A percentile compares a stretch with the other conserved stretches of the same genome.
Conservation (phyloP, 2,888 invertebrate genomes). For the Desoria tigrina region DNA sequence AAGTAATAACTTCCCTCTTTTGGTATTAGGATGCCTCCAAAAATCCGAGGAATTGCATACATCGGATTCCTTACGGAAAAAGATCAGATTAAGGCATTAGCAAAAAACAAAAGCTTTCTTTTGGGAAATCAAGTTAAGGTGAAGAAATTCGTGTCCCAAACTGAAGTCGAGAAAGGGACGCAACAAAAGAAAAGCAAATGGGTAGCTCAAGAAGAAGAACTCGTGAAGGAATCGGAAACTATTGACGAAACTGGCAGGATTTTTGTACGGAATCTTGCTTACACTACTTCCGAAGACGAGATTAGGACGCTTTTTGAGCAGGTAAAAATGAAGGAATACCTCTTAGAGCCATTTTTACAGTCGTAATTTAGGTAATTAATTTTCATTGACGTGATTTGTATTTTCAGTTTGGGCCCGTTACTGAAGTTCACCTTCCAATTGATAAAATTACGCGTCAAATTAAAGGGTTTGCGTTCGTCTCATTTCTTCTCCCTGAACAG, state of each 20-base stretch:
- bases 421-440: conserved; percentile 85
- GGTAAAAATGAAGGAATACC: conserved; percentile 25
- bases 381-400: too few relatives aligned
- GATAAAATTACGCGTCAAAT: conserved; percentile 72
- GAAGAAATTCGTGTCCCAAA: conserved; percentile 53
- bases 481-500: conserved; percentile 92
- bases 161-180: conserved; percentile 59
- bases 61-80: conserved; percentile 85
- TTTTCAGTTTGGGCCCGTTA: conserved; percentile 67
- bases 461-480: conserved; percentile 86
- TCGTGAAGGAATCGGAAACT: conserved; percentile 70
- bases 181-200: conserved; percentile 61
- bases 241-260: conserved; percentile 89
- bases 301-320: conserved; percentile 75
- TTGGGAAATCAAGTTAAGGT: conserved; percentile 66
- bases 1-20: too few relatives aligned
- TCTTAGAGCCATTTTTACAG: not conserved
- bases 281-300: conserved; percentile 81
- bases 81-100: conserved; percentile 74
- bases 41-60: conserved; percentile 81
- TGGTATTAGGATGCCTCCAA: conserved; percentile 68
- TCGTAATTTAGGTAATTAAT: not conserved
- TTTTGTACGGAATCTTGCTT: conserved; percentile 88
- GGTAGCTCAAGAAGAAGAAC: conserved; percentile 65
- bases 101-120: conserved; percentile 82